Percentiles rank a stretch among this genome's conserved stretches.
phyloP scores from a whole-genome alignment of 2,113 vertebrate species.

The Chaetops frenatus region DNA sequence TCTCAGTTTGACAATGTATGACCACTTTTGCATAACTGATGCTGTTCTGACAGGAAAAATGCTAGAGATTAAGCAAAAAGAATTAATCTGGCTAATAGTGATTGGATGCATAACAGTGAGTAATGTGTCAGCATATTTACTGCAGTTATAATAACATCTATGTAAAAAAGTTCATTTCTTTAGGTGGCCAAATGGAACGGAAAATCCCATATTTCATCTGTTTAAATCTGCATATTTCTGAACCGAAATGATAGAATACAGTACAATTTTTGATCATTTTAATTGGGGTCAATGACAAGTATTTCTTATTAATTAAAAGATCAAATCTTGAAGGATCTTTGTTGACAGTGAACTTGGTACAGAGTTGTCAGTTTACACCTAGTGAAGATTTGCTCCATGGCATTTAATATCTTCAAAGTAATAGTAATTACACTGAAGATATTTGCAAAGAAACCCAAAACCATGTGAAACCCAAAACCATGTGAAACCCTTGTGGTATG shows the following conservation, averaged over 20 bases:
- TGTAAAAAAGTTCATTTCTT: neutral
- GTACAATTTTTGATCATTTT: neutral
- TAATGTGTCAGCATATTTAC: conserved; percentile 5
- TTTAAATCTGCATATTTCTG: neutral
- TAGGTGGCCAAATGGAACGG: neutral
- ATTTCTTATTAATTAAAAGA: neutral
- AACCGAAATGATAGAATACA: neutral
- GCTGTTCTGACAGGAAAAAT: conserved; percentile 45
- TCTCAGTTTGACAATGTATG: conserved; percentile 63
- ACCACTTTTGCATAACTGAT: conserved; percentile 70
- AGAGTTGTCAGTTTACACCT: neutral
- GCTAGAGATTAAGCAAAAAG: conserved; percentile 34
- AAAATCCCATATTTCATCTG: neutral
- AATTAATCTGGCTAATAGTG: conserved; percentile 51
- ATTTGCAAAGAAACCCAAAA: conserved; percentile 1
- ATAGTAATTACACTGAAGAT: neutral
- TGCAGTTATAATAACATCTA: neutral
- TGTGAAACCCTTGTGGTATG: neutral
- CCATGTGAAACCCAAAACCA: neutral
- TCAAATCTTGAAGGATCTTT: neutral
- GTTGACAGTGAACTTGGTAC: neutral
- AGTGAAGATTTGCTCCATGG: neutral
- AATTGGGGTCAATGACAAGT: neutral
- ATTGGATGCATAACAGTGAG: conserved; percentile 19
- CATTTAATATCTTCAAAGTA: neutral